Base-by-base conservation (phyloP, 2,888 invertebrate species). In the Zygogramma bicolorata region DNA sequence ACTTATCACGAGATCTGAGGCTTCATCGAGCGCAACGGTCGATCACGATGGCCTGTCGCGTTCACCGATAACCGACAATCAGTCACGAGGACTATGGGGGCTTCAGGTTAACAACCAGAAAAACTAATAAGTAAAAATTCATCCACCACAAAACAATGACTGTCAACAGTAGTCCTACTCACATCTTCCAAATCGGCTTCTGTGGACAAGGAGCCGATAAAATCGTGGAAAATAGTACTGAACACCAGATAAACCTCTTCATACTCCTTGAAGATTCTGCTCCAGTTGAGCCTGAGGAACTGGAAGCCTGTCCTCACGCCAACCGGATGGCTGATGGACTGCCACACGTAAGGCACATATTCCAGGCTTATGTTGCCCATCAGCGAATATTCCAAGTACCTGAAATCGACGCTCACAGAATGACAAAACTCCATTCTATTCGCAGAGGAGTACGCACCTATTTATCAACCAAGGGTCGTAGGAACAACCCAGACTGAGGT, bases 391-490 rank as follows among this genome's bases (percentile, higher is more conserved):
- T 85, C 83, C 68, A 87, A 77, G 70, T 87, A 87, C 70, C 87
- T 87, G 65, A 38, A 83, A 81, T 57, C 63, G 20, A 13, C 42
- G 6, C 10, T 34, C 13, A 31, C 22, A n/a, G 8, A 65, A 27
- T 15, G 18, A 25, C 22, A 5, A 53, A n/a, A 13, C 8, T 63
- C 5, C 10, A 60, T 63, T 42, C n/a, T n/a, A n/a, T n/a, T n/a
- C n/a, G n/a, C n/a, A n/a, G 31, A 42, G 0, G 3, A 29, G 29
- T 68, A 38, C 86, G 85, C 75, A 91, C 90, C 86, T 85, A 40
- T 88, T 87, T 18, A 91, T 87, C 1, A 90, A 83, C 74, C 88
- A 87, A 58, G 88, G 88, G 60, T 90, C 89, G 70, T 88, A 86
- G 0, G 90, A 89, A 74, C 88, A 88, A n/a, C 91, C 89, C 77